Conservation (phyloP, 1,140 invertebrate genomes). For the Cepaea nemoralis region DNA sequence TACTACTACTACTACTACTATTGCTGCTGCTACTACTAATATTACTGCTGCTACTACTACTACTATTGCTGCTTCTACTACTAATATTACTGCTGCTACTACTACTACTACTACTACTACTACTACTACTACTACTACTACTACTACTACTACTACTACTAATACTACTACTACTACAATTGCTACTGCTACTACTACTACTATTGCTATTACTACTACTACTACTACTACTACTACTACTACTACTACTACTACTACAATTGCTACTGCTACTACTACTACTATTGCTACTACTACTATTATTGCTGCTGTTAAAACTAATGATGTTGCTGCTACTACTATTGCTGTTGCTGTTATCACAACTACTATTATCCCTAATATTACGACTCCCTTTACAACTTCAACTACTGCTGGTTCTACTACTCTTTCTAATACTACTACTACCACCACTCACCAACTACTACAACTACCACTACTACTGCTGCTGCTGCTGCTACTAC, state of each 20-base stretch:
- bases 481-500: background rate
- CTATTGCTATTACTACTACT: conserved; percentile 11
- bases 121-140: background rate
- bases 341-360: background rate
- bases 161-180: background rate
- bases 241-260: conserved; percentile 29
- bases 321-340: background rate
- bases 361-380: conserved; percentile 6
- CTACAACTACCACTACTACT: conserved; percentile 4
- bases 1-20: background rate
- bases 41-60: background rate
- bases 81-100: background rate
- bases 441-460: background rate
- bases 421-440: background rate
- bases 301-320: background rate
- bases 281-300: conserved; percentile 9
- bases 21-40: background rate
- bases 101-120: background rate
- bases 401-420: background rate
- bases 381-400: background rate
- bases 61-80: background rate
- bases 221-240: conserved; percentile 22
- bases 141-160: background rate
- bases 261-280: conserved; percentile 20
- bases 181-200: background rate